phyloP scores from a whole-genome alignment of 2,113 vertebrate species.

The Sialia sialis region DNA sequence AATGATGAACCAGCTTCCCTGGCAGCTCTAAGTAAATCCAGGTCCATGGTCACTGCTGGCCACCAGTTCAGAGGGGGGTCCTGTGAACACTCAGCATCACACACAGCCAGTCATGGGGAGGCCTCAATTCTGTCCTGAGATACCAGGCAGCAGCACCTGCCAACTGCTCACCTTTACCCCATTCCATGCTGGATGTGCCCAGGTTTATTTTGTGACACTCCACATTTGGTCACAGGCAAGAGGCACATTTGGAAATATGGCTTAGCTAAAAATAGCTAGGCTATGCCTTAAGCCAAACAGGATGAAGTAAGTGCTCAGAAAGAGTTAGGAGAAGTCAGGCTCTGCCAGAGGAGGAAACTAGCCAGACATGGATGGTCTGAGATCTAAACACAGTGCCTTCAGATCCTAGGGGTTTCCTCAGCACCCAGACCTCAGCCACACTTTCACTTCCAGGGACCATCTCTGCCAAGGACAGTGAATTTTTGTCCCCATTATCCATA shows the following conservation, averaged over 20 bases:
- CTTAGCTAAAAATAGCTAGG: background rate
- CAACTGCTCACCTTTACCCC: background rate
- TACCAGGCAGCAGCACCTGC: background rate
- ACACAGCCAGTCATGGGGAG: rapidly evolving
- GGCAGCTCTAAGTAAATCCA: background rate
- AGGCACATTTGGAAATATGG: background rate
- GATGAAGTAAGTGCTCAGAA: background rate
- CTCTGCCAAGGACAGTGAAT: background rate
- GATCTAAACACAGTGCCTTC: background rate
- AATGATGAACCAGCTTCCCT: background rate
- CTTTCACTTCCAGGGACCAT: rapidly evolving
- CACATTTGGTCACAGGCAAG: rapidly evolving
- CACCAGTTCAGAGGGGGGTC: rapidly evolving
- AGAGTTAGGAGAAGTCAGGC: background rate
- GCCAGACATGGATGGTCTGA: background rate
- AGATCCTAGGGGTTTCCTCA: background rate
- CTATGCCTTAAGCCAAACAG: background rate
- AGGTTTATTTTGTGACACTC: background rate
- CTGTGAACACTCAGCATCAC: too few species aligned
- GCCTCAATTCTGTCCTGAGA: background rate
- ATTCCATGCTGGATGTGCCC: rapidly evolving
- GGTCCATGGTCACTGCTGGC: background rate
- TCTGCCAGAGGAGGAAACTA: background rate
- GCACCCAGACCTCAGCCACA: background rate
- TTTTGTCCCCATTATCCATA: background rate